Evolutionary conservation across 2,113 vertebrate species (phyloP).

Genomic region (Anolis sagrei): DNA sequence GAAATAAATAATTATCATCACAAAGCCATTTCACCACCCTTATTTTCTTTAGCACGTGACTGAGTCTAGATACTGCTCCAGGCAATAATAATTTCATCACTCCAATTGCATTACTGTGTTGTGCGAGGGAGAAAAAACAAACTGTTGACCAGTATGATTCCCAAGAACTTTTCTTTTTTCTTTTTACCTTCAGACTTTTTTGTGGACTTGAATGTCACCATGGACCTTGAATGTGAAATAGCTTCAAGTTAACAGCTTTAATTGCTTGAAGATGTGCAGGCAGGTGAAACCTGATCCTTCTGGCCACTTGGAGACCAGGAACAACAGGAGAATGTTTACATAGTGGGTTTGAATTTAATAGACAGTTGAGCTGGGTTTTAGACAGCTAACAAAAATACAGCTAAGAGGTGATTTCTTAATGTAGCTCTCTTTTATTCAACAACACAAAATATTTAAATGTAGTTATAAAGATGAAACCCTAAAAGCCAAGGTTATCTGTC

Average conservation of each 20-base stretch:
- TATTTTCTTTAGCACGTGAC: background rate
- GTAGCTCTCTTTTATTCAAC: constrained; percentile 76
- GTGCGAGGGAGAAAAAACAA: constrained; percentile 4
- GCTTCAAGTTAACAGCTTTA: constrained; percentile 92
- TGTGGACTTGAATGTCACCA: constrained; percentile 84
- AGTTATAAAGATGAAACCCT: constrained; percentile 72
- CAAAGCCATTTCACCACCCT: constrained; percentile 29
- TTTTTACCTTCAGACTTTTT: constrained; percentile 66
- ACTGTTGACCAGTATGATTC: constrained; percentile 41
- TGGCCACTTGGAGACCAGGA: constrained; percentile 84
- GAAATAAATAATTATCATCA: background rate
- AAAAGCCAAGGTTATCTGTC: constrained; percentile 92
- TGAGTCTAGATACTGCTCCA: constrained; percentile 20
- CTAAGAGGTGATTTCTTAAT: constrained; percentile 90
- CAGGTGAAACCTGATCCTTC: constrained; percentile 91
- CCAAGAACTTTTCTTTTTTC: background rate
- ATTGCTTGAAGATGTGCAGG: constrained; percentile 94
- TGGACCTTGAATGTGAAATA: constrained; percentile 91
- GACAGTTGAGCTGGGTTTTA: constrained; percentile 84
- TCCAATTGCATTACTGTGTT: constrained; percentile 49
- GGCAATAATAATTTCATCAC: constrained; percentile 59
- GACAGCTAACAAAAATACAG: constrained; percentile 85
- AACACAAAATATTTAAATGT: constrained; percentile 52
- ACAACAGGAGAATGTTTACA: constrained; percentile 88
- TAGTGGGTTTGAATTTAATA: constrained; percentile 86